A percentile compares a stretch with the other conserved stretches of the same genome.
These are phyloP conservation scores for Lepas anatifera DNA, from an alignment of 2,888 invertebrate species.

Conservation along the genomic window DNA sequence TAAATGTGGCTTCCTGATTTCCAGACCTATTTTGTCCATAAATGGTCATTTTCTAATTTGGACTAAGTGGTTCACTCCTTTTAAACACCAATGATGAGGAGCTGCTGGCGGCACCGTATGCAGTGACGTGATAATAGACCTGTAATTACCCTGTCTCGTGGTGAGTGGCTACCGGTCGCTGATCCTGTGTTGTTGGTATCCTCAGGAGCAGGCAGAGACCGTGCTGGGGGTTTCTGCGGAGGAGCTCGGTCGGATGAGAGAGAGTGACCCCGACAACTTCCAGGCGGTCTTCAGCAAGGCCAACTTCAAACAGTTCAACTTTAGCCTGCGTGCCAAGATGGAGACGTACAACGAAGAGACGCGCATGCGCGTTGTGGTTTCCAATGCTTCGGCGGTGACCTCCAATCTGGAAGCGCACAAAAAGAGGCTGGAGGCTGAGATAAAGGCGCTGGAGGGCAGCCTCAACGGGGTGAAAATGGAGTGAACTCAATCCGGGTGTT, in stretches of 20 bases:
- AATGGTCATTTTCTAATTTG: too few species aligned
- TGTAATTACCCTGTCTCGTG: too few species aligned
- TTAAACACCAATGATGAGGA: too few species aligned
- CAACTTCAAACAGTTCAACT: conserved; percentile 64
- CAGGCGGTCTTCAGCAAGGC: conserved; percentile 56
- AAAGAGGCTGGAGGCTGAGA: not conserved
- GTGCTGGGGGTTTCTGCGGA: conserved; percentile 57
- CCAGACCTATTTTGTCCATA: too few species aligned
- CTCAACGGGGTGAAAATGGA: not conserved
- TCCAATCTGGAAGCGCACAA: conserved; percentile 7
- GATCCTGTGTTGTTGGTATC: not conserved
- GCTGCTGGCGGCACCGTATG: too few species aligned
- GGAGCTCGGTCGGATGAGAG: conserved; percentile 55
- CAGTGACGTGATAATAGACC: too few species aligned
- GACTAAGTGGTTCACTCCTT: too few species aligned
- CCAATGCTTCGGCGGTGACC: not conserved
- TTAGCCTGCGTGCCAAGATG: conserved; percentile 74
- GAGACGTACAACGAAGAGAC: conserved; percentile 66
- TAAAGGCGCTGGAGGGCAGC: not conserved
- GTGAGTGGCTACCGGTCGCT: too few species aligned
- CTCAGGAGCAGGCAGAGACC: conserved; percentile 55
- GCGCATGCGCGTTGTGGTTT: not conserved
- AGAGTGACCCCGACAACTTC: conserved; percentile 48
- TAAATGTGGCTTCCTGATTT: too few species aligned
- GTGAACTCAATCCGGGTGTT: too few species aligned